These are phyloP conservation scores for Misgurnus mizolepis DNA, from an alignment of 2,113 vertebrate genomes.

Conservation along the genomic window DNA sequence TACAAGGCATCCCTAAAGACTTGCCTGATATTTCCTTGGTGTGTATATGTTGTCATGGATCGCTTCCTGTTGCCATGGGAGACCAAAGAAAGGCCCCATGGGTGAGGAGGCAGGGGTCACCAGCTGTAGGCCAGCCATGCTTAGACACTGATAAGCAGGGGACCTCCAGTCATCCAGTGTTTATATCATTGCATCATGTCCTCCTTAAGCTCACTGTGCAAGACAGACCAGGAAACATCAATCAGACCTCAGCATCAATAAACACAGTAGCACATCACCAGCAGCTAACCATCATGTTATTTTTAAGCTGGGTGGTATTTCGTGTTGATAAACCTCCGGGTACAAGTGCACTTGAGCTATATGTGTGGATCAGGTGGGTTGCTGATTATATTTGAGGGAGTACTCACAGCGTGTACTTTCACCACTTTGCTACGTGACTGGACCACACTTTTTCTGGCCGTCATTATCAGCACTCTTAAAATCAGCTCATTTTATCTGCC, in stretches of 20 bases:
- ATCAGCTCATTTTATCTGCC: conserved; percentile 70
- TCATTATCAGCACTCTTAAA: conserved; percentile 72
- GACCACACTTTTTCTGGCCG: conserved; percentile 81
- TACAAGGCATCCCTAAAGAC: not conserved
- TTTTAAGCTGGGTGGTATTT: not conserved
- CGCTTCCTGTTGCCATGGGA: conserved; percentile 99
- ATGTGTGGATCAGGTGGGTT: not conserved
- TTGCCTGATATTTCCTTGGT: conserved; percentile 99
- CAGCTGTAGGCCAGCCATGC: conserved; percentile 98
- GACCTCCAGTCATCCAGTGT: conserved; percentile 87
- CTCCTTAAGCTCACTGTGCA: conserved; percentile 80
- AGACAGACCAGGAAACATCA: conserved; percentile 10
- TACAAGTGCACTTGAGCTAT: not conserved
- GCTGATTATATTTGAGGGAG: conserved; percentile 4
- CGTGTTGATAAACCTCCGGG: not conserved
- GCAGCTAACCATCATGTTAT: not conserved
- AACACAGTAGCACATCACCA: not conserved
- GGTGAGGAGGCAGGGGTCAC: conserved; percentile 98
- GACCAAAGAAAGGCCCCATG: conserved; percentile 99
- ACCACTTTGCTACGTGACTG: conserved; percentile 68
- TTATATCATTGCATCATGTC: conserved; percentile 90
- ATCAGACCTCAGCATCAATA: not conserved
- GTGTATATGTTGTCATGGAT: conserved; percentile 99
- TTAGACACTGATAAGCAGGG: conserved; percentile 85
- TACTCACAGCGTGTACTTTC: conserved; percentile 81